A percentile compares a stretch with the other conserved stretches of the same genome.
These are phyloP conservation scores for Syngnathus acus DNA, from an alignment of 2,797 vertebrate genomes.

Conservation along the genomic window DNA sequence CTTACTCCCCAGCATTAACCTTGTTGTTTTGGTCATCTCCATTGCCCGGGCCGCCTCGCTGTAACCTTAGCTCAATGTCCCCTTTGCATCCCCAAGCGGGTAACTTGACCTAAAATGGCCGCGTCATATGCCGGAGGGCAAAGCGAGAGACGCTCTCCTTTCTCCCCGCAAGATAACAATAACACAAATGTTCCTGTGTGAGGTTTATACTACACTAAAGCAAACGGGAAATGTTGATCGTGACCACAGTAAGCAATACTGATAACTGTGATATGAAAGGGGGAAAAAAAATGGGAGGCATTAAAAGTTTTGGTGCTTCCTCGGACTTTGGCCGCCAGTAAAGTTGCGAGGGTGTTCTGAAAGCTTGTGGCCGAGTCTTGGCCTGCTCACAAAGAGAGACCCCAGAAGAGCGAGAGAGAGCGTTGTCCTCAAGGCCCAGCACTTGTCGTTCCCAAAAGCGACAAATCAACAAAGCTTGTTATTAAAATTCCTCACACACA, in stretches of 20 bases:
- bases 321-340: neutral
- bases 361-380: neutral
- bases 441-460: constrained; percentile 24
- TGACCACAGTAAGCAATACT: too few relatives aligned
- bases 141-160: constrained; percentile 33
- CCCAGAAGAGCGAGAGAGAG: neutral
- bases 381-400: neutral
- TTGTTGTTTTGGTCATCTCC: neutral
- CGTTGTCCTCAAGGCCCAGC: neutral
- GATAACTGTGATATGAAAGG: too few relatives aligned
- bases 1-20: neutral
- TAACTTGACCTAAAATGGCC: constrained; percentile 63
- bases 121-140: constrained; percentile 56
- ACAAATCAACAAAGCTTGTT: constrained; percentile 42
- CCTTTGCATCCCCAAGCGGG: constrained; percentile 52
- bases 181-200: constrained; percentile 27
- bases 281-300: too few relatives aligned
- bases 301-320: neutral
- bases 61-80: constrained; percentile 58
- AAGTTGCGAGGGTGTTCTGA: neutral
- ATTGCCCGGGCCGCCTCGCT: constrained; percentile 22
- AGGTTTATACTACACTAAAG: neutral
- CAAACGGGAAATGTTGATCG: neutral
- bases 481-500: constrained; percentile 46
- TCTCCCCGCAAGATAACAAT: constrained; percentile 39